Conservation (phyloP, 2,888 invertebrate genomes). For the Agrochola macilenta region DNA sequence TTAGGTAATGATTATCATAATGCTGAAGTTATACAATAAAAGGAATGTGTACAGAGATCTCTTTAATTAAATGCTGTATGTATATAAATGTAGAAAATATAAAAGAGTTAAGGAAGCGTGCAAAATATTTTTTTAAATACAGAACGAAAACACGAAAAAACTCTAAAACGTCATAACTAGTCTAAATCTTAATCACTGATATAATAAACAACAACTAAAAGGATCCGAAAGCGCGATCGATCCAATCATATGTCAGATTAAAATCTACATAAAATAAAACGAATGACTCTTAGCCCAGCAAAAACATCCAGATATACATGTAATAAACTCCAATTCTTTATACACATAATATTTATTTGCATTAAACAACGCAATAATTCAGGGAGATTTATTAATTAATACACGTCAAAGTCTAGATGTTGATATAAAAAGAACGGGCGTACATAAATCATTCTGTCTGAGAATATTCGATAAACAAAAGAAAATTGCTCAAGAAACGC, state of each 20-base stretch:
- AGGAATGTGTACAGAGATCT: no score
- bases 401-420: constrained; percentile 71
- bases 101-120: background rate
- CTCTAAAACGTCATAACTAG: background rate
- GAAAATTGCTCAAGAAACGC: constrained; percentile 76
- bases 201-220: constrained; percentile 32
- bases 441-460: constrained; percentile 78
- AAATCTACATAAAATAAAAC: constrained; percentile 63
- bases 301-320: constrained; percentile 53
- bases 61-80: background rate
- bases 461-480: constrained; percentile 82
- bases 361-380: constrained; percentile 67
- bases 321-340: constrained; percentile 48
- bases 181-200: constrained; percentile 33
- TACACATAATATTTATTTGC: constrained; percentile 60
- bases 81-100: background rate
- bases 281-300: constrained; percentile 36
- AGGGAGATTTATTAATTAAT: constrained; percentile 72
- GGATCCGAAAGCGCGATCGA: constrained; percentile 45
- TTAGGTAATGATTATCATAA: background rate
- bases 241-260: constrained; percentile 67
- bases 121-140: constrained; percentile 16
- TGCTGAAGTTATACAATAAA: background rate
- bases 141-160: constrained; percentile 3
- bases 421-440: constrained; percentile 71